phyloP scores from a whole-genome alignment of 1,140 invertebrate species.

The Globodera ellingtonae region DNA sequence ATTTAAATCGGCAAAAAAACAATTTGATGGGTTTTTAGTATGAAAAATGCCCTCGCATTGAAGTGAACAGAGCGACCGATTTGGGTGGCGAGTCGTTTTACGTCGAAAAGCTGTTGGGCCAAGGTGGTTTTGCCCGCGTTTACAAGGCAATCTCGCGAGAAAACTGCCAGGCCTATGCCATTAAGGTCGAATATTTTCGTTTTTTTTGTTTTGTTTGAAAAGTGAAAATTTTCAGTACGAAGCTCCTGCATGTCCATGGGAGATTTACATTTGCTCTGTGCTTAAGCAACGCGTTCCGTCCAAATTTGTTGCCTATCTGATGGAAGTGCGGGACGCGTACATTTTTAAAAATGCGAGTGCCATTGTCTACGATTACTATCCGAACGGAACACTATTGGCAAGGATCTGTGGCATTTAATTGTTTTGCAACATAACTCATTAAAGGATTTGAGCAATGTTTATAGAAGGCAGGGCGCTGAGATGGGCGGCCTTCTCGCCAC shows the following conservation, averaged over 20 bases:
- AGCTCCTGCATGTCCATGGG: conserved; percentile 45
- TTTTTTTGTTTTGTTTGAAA: no score
- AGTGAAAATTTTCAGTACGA: conserved; percentile 36
- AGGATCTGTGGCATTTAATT: not conserved
- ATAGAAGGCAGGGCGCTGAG: conserved; percentile 31
- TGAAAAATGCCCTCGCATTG: conserved; percentile 32
- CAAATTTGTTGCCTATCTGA: conserved; percentile 33
- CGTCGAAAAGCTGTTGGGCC: conserved; percentile 38
- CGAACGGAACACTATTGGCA: conserved; percentile 46
- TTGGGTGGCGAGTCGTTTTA: conserved; percentile 48
- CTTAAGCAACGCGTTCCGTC: conserved; percentile 14
- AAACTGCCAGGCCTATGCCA: conserved; percentile 28
- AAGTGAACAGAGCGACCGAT: conserved; percentile 25
- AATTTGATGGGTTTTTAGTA: conserved; percentile 37
- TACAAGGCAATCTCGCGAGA: conserved; percentile 38
- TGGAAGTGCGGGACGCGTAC: conserved; percentile 45
- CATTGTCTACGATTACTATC: conserved; percentile 50
- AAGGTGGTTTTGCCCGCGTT: conserved; percentile 51
- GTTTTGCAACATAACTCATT: not conserved
- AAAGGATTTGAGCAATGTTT: conserved; percentile 43
- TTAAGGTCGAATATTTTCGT: conserved; percentile 38
- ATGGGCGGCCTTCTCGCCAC: conserved; percentile 35
- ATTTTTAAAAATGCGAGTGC: conserved; percentile 46
- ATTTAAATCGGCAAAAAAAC: not conserved
- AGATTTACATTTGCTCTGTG: conserved; percentile 47